phyloP scores from a whole-genome alignment of 2,888 invertebrate species.

The Monochamus alternatus region DNA sequence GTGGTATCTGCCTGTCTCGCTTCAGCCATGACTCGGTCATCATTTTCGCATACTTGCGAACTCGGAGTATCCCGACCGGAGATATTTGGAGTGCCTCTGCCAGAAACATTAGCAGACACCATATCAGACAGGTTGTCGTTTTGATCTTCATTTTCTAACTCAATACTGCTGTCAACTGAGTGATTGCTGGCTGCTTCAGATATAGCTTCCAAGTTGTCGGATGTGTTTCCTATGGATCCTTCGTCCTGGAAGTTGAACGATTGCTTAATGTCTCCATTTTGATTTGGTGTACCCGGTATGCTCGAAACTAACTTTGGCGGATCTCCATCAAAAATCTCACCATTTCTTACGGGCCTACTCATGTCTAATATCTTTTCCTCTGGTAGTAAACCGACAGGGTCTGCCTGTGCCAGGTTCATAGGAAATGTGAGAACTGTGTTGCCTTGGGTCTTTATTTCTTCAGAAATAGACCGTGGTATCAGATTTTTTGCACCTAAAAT shows the following conservation, averaged over 20 bases:
- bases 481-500: slow-evolving; percentile 54
- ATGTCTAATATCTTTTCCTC: slow-evolving; percentile 76
- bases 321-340: slow-evolving; percentile 51
- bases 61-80: slow-evolving; percentile 97
- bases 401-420: slow-evolving; percentile 69
- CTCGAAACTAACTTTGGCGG: slow-evolving; percentile 42
- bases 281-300: slow-evolving; percentile 45
- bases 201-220: slow-evolving; percentile 94
- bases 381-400: slow-evolving; percentile 72
- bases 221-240: slow-evolving; percentile 92
- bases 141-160: slow-evolving; percentile 90
- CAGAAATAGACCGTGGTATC: slow-evolving; percentile 36
- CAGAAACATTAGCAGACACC: slow-evolving; percentile 96
- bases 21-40: slow-evolving; percentile 68
- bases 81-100: slow-evolving; percentile 94
- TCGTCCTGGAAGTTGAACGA: slow-evolving; percentile 93
- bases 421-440: slow-evolving; percentile 80
- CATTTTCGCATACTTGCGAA: slow-evolving; percentile 86
- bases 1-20: slow-evolving; percentile 66
- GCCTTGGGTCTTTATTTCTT: slow-evolving; percentile 41
- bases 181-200: slow-evolving; percentile 97
- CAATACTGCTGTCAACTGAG: slow-evolving; percentile 92
- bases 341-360: slow-evolving; percentile 65
- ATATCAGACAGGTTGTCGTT: slow-evolving; percentile 97
- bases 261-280: slow-evolving; percentile 55